Evolutionary conservation across 2,113 vertebrate genomes (phyloP).

Genomic region (Andinoacara biseriatus): DNA sequence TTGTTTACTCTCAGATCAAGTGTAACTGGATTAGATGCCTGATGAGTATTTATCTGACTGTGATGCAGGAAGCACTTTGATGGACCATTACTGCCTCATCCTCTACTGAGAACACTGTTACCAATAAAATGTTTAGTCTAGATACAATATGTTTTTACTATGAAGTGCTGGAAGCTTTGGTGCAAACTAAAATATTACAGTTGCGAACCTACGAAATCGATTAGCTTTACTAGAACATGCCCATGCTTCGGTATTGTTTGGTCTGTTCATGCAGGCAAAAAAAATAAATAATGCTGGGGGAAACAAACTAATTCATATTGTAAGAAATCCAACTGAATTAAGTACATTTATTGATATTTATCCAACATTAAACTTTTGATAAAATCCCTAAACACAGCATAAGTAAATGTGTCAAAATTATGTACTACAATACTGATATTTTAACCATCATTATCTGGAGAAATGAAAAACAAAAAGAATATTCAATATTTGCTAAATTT

Average conservation of each 20-base stretch:
- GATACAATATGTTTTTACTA: neutral
- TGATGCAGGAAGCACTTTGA: constrained; percentile 23
- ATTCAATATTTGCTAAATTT: neutral
- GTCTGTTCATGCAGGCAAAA: neutral
- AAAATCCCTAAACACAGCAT: too few species aligned
- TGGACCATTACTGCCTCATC: neutral
- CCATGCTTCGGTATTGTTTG: neutral
- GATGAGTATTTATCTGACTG: constrained; percentile 7
- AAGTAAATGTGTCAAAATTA: neutral
- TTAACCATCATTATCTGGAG: neutral
- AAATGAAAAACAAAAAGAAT: fast-evolving
- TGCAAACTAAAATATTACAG: neutral
- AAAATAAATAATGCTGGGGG: too few species aligned
- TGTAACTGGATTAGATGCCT: constrained; percentile 35
- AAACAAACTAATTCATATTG: too few species aligned
- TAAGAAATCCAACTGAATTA: too few species aligned
- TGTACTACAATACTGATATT: neutral
- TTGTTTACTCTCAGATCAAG: constrained; percentile 30
- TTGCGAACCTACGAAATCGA: neutral
- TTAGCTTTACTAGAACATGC: neutral
- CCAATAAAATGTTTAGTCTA: neutral
- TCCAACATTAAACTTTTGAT: too few species aligned
- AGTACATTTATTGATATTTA: too few species aligned
- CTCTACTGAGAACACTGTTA: neutral
- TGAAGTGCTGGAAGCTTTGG: neutral